Conservation (phyloP, 2,113 vertebrate species). For the Lepisosteus oculatus region DNA sequence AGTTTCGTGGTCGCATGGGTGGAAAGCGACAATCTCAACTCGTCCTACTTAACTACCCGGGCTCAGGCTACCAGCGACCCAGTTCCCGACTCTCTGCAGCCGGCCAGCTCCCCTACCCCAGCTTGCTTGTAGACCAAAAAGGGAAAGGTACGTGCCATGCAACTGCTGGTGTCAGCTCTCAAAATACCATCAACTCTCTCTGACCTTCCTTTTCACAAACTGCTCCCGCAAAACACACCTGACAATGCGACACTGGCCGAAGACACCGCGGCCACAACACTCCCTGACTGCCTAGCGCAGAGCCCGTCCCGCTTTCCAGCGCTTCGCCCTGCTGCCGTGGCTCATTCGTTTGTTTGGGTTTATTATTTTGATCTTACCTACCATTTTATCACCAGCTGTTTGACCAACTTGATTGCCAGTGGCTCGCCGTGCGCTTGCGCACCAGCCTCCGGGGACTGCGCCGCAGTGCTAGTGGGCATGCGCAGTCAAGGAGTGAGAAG, state of each 20-base stretch:
- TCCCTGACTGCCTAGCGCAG: slow-evolving; percentile 8
- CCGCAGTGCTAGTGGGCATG: slow-evolving; percentile 35
- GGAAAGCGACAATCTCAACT: slow-evolving; percentile 4
- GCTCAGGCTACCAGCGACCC: slow-evolving; percentile 20
- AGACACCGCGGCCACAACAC: slow-evolving; percentile 24
- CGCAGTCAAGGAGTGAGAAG: slow-evolving; percentile 12
- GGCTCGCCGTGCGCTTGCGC: slow-evolving; percentile 62
- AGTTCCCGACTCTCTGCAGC: slow-evolving; percentile 13
- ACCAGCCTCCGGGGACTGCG: slow-evolving; percentile 49
- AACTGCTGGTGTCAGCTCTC: slow-evolving; percentile 47
- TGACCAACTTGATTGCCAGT: slow-evolving; percentile 67
- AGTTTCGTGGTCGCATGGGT: background rate
- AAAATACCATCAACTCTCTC: slow-evolving; percentile 67
- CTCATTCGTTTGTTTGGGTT: slow-evolving; percentile 37
- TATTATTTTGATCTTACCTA: slow-evolving; percentile 71
- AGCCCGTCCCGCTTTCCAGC: slow-evolving; percentile 11
- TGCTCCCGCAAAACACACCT: slow-evolving; percentile 32
- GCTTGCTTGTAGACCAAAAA: slow-evolving; percentile 58
- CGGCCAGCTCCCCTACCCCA: slow-evolving; percentile 11
- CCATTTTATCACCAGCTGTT: slow-evolving; percentile 77
- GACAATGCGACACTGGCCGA: slow-evolving; percentile 30
- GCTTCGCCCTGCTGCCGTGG: slow-evolving; percentile 1
- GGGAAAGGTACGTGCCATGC: slow-evolving; percentile 62
- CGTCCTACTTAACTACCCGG: slow-evolving; percentile 20
- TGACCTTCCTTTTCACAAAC: slow-evolving; percentile 68